Conservation (phyloP, 2,888 invertebrate genomes). For the Drosophila imparisetae region DNA sequence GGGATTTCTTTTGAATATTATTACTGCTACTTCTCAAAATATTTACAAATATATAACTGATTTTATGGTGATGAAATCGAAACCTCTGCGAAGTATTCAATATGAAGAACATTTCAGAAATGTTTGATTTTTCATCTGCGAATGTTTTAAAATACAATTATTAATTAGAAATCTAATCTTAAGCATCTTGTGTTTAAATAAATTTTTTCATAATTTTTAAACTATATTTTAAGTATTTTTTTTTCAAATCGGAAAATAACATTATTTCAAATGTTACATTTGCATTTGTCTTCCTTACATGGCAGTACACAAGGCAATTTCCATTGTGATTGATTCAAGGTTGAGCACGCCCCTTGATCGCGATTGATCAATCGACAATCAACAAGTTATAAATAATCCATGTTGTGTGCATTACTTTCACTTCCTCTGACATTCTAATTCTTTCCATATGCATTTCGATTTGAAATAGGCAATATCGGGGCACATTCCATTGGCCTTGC, state of each 20-base stretch:
- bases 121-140: background rate
- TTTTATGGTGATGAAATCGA: background rate
- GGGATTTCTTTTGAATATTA: background rate
- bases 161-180: background rate
- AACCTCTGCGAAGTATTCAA: background rate
- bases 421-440: constrained; percentile 35
- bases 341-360: constrained; percentile 5
- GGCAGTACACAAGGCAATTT: background rate
- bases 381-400: background rate
- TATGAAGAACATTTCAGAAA: too few relatives aligned
- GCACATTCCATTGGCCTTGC: constrained; percentile 26
- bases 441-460: background rate
- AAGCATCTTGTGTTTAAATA: background rate
- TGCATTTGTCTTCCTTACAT: constrained; percentile 1
- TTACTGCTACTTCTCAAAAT: background rate
- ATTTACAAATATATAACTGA: background rate
- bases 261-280: background rate
- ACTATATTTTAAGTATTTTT: background rate
- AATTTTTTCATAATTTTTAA: background rate
- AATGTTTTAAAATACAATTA: background rate
- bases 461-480: background rate
- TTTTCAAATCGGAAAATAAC: too few relatives aligned
- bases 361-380: background rate
- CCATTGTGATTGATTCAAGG: constrained; percentile 15
- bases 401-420: constrained; percentile 19